phyloP scores from a whole-genome alignment of 1,140 invertebrate species.

The Diabrotica undecimpunctata region DNA sequence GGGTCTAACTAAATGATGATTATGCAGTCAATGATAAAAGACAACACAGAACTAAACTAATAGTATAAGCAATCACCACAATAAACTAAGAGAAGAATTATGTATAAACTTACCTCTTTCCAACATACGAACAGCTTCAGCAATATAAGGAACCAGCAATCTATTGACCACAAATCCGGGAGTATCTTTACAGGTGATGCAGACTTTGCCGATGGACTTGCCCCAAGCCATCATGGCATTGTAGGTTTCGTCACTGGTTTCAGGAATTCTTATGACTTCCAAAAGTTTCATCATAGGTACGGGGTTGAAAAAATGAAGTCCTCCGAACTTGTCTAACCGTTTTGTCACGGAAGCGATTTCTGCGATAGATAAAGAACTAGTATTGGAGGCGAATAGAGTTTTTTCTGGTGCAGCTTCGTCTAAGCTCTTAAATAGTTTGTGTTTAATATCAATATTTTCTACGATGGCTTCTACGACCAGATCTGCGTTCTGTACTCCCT shows the following conservation, averaged over 20 bases:
- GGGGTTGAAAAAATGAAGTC: conserved; percentile 90
- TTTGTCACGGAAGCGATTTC: conserved; percentile 75
- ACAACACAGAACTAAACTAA: too few species aligned
- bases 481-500: conserved; percentile 65
- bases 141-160: conserved; percentile 72
- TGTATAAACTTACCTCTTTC: conserved; percentile 66
- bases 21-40: too few species aligned
- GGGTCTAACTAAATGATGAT: too few species aligned
- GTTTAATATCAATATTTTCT: conserved; percentile 78
- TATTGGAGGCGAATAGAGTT: conserved; percentile 84
- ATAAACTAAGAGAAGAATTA: too few species aligned
- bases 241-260: conserved; percentile 74
- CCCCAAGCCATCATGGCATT: conserved; percentile 71
- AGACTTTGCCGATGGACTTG: conserved; percentile 72
- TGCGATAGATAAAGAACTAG: conserved; percentile 78
- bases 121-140: conserved; percentile 69
- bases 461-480: conserved; percentile 87
- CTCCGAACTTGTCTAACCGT: conserved; percentile 61
- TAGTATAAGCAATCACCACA: too few species aligned
- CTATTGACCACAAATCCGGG: conserved; percentile 85
- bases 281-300: conserved; percentile 88
- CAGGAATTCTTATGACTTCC: conserved; percentile 67
- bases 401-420: conserved; percentile 59
- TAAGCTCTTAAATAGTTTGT: conserved; percentile 68
- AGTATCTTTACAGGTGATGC: conserved; percentile 79